These are phyloP conservation scores for Calcarius lapponicus DNA, from an alignment of 2,797 vertebrate genomes.

Conservation along the genomic window DNA sequence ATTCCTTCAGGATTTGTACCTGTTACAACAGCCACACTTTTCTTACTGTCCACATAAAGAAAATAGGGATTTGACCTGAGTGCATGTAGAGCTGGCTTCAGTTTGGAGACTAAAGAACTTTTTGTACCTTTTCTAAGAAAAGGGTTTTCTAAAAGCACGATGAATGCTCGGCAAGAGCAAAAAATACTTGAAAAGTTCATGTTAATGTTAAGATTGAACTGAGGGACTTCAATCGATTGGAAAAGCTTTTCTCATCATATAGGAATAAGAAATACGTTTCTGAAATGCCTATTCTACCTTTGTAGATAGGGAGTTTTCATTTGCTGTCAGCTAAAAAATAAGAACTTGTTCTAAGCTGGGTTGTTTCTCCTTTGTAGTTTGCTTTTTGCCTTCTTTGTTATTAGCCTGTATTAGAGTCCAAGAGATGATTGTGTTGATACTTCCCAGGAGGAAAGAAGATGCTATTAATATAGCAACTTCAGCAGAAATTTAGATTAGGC, in stretches of 20 bases:
- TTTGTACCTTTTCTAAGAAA: neutral
- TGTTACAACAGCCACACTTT: rapidly evolving
- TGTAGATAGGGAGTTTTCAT: neutral
- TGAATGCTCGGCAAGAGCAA: neutral
- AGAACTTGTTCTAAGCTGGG: neutral
- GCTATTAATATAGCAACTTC: neutral
- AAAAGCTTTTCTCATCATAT: neutral
- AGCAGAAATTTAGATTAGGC: neutral
- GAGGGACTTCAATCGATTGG: neutral
- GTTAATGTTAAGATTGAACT: neutral
- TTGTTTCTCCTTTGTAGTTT: constrained; percentile 10
- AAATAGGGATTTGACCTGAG: neutral
- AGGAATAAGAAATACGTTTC: neutral
- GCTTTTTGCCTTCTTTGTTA: neutral
- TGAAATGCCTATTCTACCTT: neutral
- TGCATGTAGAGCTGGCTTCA: neutral
- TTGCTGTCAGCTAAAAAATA: neutral
- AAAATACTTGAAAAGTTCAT: neutral
- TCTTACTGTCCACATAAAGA: neutral
- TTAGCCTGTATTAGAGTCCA: neutral
- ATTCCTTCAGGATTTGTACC: neutral
- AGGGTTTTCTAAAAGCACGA: neutral
- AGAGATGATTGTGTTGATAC: neutral
- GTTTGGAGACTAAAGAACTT: neutral
- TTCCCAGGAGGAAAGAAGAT: constrained; percentile 8